phyloP scores from a whole-genome alignment of 2,888 invertebrate genomes.

The Rapana venosa region DNA sequence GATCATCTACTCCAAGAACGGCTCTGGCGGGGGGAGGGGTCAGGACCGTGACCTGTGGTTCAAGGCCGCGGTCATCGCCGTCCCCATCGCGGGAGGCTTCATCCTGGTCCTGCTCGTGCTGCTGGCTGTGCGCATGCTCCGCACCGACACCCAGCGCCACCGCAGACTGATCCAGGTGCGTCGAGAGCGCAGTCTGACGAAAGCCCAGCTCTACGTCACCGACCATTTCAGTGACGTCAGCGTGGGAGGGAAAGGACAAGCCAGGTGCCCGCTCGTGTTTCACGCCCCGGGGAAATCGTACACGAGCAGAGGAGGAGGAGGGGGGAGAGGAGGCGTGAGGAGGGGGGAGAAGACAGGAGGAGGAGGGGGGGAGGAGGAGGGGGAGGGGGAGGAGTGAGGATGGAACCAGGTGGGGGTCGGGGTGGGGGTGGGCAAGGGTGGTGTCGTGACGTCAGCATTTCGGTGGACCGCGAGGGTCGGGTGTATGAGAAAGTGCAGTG shows the following conservation, averaged over 20 bases:
- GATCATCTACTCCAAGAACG: slow-evolving; percentile 52
- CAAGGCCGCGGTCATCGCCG: slow-evolving; percentile 90
- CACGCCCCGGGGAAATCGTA: background rate
- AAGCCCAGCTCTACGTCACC: slow-evolving; percentile 75
- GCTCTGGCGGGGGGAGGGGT: slow-evolving; percentile 26
- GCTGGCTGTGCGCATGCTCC: slow-evolving; percentile 87
- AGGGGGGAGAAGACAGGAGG: background rate
- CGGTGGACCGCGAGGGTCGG: slow-evolving; percentile 61
- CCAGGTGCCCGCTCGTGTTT: slow-evolving; percentile 34
- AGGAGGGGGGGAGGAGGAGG: background rate
- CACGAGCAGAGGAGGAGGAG: background rate
- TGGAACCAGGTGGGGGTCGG: background rate
- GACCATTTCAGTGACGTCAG: slow-evolving; percentile 70
- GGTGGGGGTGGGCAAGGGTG: slow-evolving; percentile 35
- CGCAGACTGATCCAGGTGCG: slow-evolving; percentile 70
- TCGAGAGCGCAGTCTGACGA: slow-evolving; percentile 71
- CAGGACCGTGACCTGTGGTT: slow-evolving; percentile 85
- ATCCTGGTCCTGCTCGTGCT: slow-evolving; percentile 88
- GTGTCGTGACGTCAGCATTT: slow-evolving; percentile 59
- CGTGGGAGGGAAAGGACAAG: slow-evolving; percentile 28
- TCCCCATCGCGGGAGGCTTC: slow-evolving; percentile 91
- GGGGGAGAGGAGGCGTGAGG: background rate
- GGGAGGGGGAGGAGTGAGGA: background rate
- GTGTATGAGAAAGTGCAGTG: slow-evolving; percentile 51
- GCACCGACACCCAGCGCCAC: slow-evolving; percentile 76